Evolutionary conservation across 2,113 vertebrate species (phyloP).

Genomic region (Lepus americanus): DNA sequence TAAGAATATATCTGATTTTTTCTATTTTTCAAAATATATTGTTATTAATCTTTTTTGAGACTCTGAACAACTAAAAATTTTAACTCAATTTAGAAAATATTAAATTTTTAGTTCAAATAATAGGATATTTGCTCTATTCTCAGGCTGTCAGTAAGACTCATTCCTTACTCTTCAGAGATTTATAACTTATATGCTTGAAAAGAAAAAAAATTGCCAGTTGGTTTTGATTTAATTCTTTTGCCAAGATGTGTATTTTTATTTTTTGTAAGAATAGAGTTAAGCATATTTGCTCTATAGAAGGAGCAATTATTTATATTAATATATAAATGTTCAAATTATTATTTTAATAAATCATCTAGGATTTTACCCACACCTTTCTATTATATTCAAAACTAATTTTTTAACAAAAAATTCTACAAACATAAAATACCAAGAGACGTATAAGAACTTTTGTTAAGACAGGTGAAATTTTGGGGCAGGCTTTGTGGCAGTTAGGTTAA

Average conservation of each 20-base stretch:
- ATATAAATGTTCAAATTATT: background rate
- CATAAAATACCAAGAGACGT: background rate
- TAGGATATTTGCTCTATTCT: constrained; percentile 70
- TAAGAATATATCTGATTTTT: constrained; percentile 17
- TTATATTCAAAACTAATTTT: background rate
- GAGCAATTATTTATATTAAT: background rate
- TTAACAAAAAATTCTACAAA: constrained; percentile 29
- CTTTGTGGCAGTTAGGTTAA: too few species aligned
- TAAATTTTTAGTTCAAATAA: constrained; percentile 61
- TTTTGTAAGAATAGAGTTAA: background rate
- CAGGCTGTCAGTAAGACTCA: constrained; percentile 58
- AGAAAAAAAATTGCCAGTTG: constrained; percentile 49
- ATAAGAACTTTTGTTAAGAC: background rate
- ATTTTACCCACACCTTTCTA: constrained; percentile 11
- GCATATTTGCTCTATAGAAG: constrained; percentile 15
- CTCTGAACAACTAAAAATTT: constrained; percentile 24
- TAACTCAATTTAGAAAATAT: constrained; percentile 38
- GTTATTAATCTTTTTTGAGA: constrained; percentile 67
- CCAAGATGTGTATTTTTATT: background rate
- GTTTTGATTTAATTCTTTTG: constrained; percentile 36
- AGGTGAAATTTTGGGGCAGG: background rate
- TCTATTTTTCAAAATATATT: constrained; percentile 7
- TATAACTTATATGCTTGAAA: constrained; percentile 63
- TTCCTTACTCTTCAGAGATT: constrained; percentile 74
- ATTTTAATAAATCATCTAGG: background rate